Conservation (phyloP, 2,888 invertebrate species). For the Ectemnius continuus region DNA sequence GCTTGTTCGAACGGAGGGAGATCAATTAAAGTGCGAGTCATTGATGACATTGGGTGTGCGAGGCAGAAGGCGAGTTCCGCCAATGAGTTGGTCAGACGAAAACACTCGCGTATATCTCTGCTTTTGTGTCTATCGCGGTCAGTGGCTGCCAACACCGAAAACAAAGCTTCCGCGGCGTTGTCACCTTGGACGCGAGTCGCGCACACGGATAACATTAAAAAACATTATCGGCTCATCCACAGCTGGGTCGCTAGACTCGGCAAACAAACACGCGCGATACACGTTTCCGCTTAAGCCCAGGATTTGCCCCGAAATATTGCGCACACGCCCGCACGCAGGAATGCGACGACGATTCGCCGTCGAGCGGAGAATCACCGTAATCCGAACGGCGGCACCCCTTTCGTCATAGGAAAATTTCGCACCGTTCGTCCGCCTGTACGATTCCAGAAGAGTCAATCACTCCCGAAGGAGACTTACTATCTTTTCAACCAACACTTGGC, state of each 20-base stretch:
- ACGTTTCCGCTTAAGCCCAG: constrained; percentile 13
- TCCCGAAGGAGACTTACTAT: no score
- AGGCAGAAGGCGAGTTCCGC: constrained; percentile 17
- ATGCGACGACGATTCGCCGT: no score
- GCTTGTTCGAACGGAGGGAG: constrained; percentile 12
- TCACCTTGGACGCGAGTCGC: constrained; percentile 25
- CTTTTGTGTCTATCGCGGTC: constrained; percentile 7
- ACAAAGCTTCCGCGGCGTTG: constrained; percentile 38
- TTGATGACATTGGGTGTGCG: constrained; percentile 42
- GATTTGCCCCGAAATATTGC: constrained; percentile 8
- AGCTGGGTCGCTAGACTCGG: constrained; percentile 37
- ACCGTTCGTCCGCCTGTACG: no score
- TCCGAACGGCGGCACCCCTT: no score
- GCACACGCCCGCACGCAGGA: no score
- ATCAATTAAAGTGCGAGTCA: constrained; percentile 48
- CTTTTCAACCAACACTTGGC: no score
- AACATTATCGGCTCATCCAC: constrained; percentile 31
- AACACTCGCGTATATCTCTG: constrained; percentile 37
- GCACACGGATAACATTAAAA: constrained; percentile 5
- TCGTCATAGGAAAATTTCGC: no score
- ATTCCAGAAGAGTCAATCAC: no score
- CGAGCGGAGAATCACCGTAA: no score
- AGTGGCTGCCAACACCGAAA: not conserved
- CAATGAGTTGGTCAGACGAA: constrained; percentile 36
- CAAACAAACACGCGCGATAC: constrained; percentile 39